A percentile compares a stretch with the other conserved stretches of the same genome.
Evolutionary conservation across 1,140 invertebrate genomes (phyloP).

Genomic region (Drosophila orosa): DNA sequence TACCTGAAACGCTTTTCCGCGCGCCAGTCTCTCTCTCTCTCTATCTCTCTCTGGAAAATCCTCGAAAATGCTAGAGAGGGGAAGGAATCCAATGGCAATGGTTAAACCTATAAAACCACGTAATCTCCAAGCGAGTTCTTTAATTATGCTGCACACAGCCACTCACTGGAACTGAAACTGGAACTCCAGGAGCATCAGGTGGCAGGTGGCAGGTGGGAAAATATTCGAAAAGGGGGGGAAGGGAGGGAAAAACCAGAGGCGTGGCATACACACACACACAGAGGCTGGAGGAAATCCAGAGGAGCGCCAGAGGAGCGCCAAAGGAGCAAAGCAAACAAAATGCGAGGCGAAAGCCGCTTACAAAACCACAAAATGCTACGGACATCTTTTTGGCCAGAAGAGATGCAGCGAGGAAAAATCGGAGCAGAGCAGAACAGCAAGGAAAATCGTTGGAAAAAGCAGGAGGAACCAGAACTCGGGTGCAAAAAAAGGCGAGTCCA

Average conservation of each 20-base stretch:
- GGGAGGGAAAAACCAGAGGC: slow-evolving; percentile 5
- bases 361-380: slow-evolving; percentile 81
- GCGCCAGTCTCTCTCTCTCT: background rate
- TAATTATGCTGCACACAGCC: slow-evolving; percentile 78
- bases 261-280: slow-evolving; percentile 14
- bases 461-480: background rate
- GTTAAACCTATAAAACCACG: slow-evolving; percentile 76
- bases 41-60: slow-evolving; percentile 7
- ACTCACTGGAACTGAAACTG: slow-evolving; percentile 28
- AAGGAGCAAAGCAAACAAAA: slow-evolving; percentile 64
- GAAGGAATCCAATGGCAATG: slow-evolving; percentile 52
- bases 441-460: background rate
- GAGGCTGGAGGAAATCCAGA: slow-evolving; percentile 8
- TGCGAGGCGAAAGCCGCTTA: slow-evolving; percentile 77
- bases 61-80: slow-evolving; percentile 11
- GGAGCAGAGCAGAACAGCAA: too few relatives aligned
- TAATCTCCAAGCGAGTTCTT: slow-evolving; percentile 81
- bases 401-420: background rate
- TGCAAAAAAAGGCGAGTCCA: slow-evolving; percentile 28
- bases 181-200: slow-evolving; percentile 18
- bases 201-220: slow-evolving; percentile 33
- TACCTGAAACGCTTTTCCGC: slow-evolving; percentile 36
- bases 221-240: background rate
- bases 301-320: slow-evolving; percentile 10
- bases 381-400: slow-evolving; percentile 70